A percentile compares a stretch with the other conserved stretches of the same genome.
Evolutionary conservation across 1,140 invertebrate genomes (phyloP).

Genomic region (Apis cerana): DNA sequence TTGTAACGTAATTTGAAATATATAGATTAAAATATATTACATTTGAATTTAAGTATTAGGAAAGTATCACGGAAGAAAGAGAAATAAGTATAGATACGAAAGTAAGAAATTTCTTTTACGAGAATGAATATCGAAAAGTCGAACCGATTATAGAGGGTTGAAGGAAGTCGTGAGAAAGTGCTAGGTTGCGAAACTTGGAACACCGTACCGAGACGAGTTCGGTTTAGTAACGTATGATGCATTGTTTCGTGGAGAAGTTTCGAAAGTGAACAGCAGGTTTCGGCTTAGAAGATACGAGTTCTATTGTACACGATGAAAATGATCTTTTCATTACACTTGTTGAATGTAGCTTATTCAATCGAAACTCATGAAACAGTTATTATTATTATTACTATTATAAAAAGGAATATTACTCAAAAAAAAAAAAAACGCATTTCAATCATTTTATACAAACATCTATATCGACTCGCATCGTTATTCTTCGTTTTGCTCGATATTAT

Average conservation of each 20-base stretch:
- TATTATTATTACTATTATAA: too few relatives aligned
- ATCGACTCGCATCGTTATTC: too few relatives aligned
- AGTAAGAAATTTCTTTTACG: neutral
- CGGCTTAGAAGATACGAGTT: neutral
- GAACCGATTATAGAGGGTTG: conserved; percentile 7
- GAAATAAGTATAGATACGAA: too few relatives aligned
- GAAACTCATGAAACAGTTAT: too few relatives aligned
- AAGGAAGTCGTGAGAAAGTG: conserved; percentile 30
- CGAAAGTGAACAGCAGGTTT: conserved; percentile 9
- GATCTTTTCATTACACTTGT: conserved; percentile 2
- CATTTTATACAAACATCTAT: too few relatives aligned
- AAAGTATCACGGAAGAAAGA: too few relatives aligned
- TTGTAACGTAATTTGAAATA: too few relatives aligned
- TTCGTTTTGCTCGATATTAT: too few relatives aligned
- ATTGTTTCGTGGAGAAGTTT: conserved; percentile 14
- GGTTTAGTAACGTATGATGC: conserved; percentile 12
- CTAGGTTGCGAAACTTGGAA: conserved; percentile 3
- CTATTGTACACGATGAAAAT: neutral
- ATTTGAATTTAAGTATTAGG: too few relatives aligned
- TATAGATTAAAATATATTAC: too few relatives aligned
- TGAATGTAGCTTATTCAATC: neutral
- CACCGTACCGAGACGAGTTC: neutral
- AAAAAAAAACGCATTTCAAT: too few relatives aligned
- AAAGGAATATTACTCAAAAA: too few relatives aligned
- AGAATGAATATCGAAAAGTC: neutral